A percentile compares a stretch with the other conserved stretches of the same genome.
Evolutionary conservation across 2,888 invertebrate species (phyloP).

Genomic region (Helobdella robusta): DNA sequence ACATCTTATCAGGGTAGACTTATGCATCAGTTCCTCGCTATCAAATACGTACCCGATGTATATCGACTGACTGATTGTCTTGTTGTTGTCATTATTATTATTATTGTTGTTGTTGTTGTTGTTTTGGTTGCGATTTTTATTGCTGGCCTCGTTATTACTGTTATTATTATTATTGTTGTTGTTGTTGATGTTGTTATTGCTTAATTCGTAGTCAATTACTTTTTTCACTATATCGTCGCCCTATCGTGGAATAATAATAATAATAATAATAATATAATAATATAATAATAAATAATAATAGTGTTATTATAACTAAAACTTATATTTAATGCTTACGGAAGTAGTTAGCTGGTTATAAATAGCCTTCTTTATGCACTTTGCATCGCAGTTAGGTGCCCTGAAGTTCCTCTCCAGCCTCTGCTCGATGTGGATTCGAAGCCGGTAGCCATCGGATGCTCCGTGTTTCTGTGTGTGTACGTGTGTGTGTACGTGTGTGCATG

Average conservation of each 20-base stretch:
- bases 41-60: constrained; percentile 16
- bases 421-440: constrained; percentile 18
- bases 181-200: not conserved
- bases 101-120: too few species aligned
- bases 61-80: too few species aligned
- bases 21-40: constrained; percentile 23
- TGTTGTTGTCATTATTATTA: too few species aligned
- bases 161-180: too few species aligned
- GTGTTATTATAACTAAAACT: too few species aligned
- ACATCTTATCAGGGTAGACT: constrained; percentile 9
- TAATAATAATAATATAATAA: not conserved
- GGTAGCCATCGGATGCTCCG: too few species aligned
- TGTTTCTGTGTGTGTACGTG: too few species aligned
- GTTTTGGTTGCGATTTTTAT: too few species aligned
- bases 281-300: too few species aligned
- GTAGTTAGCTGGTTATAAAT: constrained; percentile 12
- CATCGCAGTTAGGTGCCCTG: constrained; percentile 11
- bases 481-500: too few species aligned
- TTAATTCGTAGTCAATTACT: not conserved
- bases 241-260: constrained; percentile 1
- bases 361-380: constrained; percentile 25
- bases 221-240: not conserved
- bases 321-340: too few species aligned
- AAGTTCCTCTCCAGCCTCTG: constrained; percentile 21
- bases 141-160: too few species aligned